Percentiles rank a stretch among this genome's conserved stretches.
Evolutionary conservation across 2,113 vertebrate genomes (phyloP).

Genomic region (human (Homo sapiens)): GRCh38 chr15:61524501-61525000

Average conservation of each 20-base stretch:
- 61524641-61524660: constrained; percentile 45
- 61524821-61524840: constrained; percentile 44
- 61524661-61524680: constrained; percentile 64
- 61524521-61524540: background rate
- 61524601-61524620: constrained; percentile 59
- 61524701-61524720: constrained; percentile 60
- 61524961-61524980: constrained; percentile 20
- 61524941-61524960: background rate
- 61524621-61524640: constrained; percentile 46
- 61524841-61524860: constrained; percentile 53
- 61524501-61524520: background rate
- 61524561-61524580: constrained; percentile 56
- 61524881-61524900: background rate
- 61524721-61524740: constrained; percentile 69
- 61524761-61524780: background rate
- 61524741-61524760: constrained; percentile 52
- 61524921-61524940: background rate
- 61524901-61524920: background rate
- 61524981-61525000: constrained; percentile 54
- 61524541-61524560: background rate
- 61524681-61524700: constrained; percentile 28
- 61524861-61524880: background rate
- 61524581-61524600: constrained; percentile 51
- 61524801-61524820: constrained; percentile 57
- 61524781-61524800: constrained; percentile 43